phyloP scores from a whole-genome alignment of 2,113 vertebrate species.

The Redunca redunca region DNA sequence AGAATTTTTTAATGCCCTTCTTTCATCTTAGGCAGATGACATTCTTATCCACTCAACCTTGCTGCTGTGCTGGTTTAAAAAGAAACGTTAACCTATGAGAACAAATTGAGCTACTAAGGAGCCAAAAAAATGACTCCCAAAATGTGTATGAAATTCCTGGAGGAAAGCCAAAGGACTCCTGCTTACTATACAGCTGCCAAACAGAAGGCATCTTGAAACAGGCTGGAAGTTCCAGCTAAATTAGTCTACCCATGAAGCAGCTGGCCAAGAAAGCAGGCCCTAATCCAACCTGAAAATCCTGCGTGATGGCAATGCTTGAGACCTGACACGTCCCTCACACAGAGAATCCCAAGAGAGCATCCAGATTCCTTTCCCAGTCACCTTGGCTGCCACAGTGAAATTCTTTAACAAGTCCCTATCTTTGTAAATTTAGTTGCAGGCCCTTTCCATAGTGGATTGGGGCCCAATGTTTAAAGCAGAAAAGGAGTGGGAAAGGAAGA shows the following conservation, averaged over 20 bases:
- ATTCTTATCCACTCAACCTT: neutral
- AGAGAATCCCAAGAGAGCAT: neutral
- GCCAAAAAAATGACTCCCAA: neutral
- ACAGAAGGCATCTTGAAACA: constrained; percentile 41
- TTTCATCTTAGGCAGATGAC: neutral
- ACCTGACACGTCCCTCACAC: neutral
- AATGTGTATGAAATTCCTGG: neutral
- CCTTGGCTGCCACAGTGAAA: neutral
- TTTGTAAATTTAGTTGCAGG: constrained; percentile 6
- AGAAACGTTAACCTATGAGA: neutral
- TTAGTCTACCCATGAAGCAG: neutral
- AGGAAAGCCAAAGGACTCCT: constrained; percentile 30
- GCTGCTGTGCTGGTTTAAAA: constrained; percentile 6
- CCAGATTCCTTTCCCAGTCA: neutral
- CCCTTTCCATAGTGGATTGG: neutral
- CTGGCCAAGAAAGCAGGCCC: neutral
- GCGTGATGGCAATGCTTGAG: neutral
- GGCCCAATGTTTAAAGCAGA: neutral
- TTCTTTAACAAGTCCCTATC: neutral
- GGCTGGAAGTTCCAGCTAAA: constrained; percentile 24
- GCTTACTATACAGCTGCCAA: neutral
- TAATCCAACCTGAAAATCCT: constrained; percentile 59
- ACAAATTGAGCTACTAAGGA: neutral
- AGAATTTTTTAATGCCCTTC: neutral
- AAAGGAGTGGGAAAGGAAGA: neutral